phyloP scores from a whole-genome alignment of 2,797 vertebrate genomes.

The Helarctos malayanus region DNA sequence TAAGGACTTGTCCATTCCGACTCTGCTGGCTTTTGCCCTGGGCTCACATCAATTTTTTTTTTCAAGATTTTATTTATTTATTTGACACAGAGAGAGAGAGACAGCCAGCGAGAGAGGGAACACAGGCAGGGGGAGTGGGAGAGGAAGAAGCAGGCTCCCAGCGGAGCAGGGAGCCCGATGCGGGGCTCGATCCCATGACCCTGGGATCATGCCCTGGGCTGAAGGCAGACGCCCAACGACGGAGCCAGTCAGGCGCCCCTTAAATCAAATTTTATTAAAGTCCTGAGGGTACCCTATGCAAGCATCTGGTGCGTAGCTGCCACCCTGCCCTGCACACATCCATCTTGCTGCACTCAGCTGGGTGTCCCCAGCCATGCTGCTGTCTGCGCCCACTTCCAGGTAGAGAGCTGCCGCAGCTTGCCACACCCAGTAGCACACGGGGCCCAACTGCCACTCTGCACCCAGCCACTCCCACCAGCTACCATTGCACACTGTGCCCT shows the following conservation, averaged over 20 bases:
- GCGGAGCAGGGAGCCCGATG: not conserved
- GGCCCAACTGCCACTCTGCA: not conserved
- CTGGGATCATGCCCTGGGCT: not conserved
- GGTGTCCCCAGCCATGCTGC: not conserved
- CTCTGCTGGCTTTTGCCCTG: not conserved
- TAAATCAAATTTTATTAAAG: not conserved
- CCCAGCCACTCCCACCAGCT: not conserved
- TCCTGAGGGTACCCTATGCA: not conserved
- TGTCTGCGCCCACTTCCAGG: not conserved
- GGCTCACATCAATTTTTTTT: not conserved
- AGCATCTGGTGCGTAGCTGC: not conserved
- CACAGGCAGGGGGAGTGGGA: not conserved
- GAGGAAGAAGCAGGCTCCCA: not conserved
- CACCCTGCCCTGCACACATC: not conserved
- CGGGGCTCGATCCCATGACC: not conserved
- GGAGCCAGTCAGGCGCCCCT: accelerated
- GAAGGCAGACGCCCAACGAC: not conserved
- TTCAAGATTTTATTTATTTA: not conserved
- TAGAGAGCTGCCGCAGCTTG: not conserved
- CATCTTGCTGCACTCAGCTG: not conserved
- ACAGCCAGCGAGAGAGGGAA: too few species aligned
- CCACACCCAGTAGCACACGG: not conserved
- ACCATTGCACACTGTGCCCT: not conserved
- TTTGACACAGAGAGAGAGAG: not conserved
- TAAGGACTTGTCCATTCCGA: not conserved